Evolutionary conservation across 2,797 vertebrate genomes (phyloP).

Genomic region (Taenioides sp.): DNA sequence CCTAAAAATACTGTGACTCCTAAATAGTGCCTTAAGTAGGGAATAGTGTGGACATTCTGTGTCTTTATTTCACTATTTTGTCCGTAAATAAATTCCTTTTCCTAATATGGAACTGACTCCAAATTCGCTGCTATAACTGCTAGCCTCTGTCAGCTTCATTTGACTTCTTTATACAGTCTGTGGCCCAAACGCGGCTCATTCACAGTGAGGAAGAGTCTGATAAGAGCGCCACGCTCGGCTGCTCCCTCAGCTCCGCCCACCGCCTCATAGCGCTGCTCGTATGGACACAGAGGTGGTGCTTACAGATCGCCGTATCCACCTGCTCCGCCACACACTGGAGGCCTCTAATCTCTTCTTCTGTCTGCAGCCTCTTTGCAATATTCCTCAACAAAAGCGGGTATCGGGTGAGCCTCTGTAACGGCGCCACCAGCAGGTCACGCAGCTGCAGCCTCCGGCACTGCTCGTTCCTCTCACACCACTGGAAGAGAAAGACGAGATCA

Average conservation of each 20-base stretch:
- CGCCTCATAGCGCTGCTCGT: background rate
- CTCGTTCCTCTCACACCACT: conserved; percentile 90
- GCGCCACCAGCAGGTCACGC: conserved; percentile 86
- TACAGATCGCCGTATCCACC: conserved; percentile 89
- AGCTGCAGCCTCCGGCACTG: conserved; percentile 84
- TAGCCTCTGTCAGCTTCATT: too few species aligned
- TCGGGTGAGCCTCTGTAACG: conserved; percentile 84
- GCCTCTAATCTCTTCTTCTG: conserved; percentile 67
- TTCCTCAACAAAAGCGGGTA: conserved; percentile 88
- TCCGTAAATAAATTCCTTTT: too few species aligned
- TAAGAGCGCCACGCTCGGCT: background rate
- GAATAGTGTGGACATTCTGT: too few species aligned
- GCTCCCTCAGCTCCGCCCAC: background rate
- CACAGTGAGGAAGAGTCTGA: background rate
- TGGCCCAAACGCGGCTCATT: too few species aligned
- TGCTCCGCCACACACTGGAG: conserved; percentile 82
- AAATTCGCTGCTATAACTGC: too few species aligned
- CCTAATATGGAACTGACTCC: too few species aligned
- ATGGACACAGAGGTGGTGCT: conserved; percentile 45
- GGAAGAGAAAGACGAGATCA: conserved; percentile 10
- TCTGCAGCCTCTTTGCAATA: conserved; percentile 80
- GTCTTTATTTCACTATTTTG: too few species aligned
- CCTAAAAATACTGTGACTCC: too few species aligned
- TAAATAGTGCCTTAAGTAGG: too few species aligned
- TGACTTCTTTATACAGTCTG: too few species aligned